Base-by-base conservation (phyloP, 2,113 vertebrate genomes). In the Oxyruncus cristatus region DNA sequence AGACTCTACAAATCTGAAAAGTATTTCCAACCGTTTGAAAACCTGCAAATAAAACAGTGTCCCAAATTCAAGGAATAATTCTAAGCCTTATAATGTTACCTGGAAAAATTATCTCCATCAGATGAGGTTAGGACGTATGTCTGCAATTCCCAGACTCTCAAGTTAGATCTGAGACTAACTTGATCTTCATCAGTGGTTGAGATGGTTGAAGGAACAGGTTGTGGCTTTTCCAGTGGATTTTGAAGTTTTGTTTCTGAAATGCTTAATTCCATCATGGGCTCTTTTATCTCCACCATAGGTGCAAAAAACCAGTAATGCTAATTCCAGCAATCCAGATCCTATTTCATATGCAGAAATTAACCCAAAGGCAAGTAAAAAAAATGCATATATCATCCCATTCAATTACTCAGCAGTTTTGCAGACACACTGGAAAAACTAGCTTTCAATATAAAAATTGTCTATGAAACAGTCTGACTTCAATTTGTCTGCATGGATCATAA, bases 341-440 rank as follows among this genome's bases (percentile, higher is more conserved):
- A 81, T 92, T 93, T 79, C 76, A 86, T 82, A 65, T 85, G 94
- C 91, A 97, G 96, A 96, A 96, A 95, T 96, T 95, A 96, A 92
- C 93, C 94, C 96, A 94, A 82, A 95, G 78, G 92, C 89, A 95
- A 95, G 96, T 89, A 92, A 97, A 96, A 97, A 93, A 97, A 96
- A 97, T 81, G 79, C 81, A 87, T 88, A 93, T 89, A 88, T 93
- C 87, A 96, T 93, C 94, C 83, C 95, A 92, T 95, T 96, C 97
- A 87, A 89, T 97, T 97, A 93, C 93, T 98, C 98, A 98, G 98
- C 98, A 98, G 98, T 98, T 98, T 94, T 97, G 95, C 92, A 97
- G 97, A 97, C 97, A 98, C 96, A 97, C 96, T 12, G 27, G 96
- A 96, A 96, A 98, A 94, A 71, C 92, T 97, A 98, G 94, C 86